These are phyloP conservation scores for Apaloderma vittatum DNA, from an alignment of 2,113 vertebrate genomes.

Conservation along the genomic window DNA sequence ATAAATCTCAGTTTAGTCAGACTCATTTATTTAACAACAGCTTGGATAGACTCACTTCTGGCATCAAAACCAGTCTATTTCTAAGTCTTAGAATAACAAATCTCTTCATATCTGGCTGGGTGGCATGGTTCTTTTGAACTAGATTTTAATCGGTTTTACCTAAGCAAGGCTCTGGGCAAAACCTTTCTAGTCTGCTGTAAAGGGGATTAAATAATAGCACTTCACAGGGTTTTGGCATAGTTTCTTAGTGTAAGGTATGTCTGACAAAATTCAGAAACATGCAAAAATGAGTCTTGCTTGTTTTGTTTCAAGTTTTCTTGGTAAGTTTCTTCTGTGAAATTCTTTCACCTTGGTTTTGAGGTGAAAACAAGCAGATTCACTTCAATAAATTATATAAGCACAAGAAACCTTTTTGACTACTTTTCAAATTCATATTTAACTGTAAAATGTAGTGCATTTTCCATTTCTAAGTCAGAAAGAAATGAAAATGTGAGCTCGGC, in stretches of 20 bases:
- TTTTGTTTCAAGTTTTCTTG: constrained; percentile 5
- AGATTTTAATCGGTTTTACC: constrained; percentile 30
- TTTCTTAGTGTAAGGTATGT: not conserved
- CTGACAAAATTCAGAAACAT: not conserved
- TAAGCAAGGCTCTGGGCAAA: constrained; percentile 37
- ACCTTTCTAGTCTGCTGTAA: constrained; percentile 18
- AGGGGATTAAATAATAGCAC: not conserved
- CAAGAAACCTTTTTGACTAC: not conserved
- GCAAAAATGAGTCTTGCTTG: not conserved
- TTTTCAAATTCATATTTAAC: not conserved
- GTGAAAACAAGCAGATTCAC: not conserved
- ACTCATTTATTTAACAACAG: constrained; percentile 9
- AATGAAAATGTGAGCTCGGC: not conserved
- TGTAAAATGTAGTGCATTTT: not conserved
- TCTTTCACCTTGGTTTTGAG: not conserved
- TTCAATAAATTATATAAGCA: not conserved
- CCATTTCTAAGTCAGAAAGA: not conserved
- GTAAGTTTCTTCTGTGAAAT: not conserved
- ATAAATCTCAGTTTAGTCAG: constrained; percentile 40
- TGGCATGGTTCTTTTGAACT: constrained; percentile 49
- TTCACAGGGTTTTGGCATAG: not conserved
- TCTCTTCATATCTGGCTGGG: constrained; percentile 51
- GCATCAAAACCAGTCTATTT: constrained; percentile 9
- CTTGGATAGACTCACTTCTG: constrained; percentile 17
- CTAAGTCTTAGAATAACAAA: constrained; percentile 32